Percentiles rank a stretch among this genome's conserved stretches.
These are phyloP conservation scores for Heliconius sara DNA, from an alignment of 2,888 invertebrate species.

Conservation along the genomic window DNA sequence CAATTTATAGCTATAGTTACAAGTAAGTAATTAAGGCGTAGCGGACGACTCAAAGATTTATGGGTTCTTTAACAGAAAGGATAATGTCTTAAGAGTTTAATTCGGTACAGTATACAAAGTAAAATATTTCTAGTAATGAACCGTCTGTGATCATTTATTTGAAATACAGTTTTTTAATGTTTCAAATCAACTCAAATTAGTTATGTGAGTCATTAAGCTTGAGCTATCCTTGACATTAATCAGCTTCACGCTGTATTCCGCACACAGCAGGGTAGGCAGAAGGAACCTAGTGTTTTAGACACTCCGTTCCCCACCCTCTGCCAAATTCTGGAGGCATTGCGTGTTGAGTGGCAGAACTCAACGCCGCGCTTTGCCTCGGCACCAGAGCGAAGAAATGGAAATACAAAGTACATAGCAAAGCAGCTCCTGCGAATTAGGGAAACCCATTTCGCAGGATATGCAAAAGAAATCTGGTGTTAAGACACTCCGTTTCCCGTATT, in stretches of 20 bases:
- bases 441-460: no score
- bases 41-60: slow-evolving; percentile 22
- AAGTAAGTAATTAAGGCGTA: slow-evolving; percentile 24
- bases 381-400: no score
- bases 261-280: no score
- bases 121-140: slow-evolving; percentile 16
- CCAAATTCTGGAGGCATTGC: no score
- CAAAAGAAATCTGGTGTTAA: no score
- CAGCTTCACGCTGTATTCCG: no score
- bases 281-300: no score
- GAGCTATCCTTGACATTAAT: background rate
- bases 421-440: no score
- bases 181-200: background rate
- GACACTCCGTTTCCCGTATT: background rate
- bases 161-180: slow-evolving; percentile 1
- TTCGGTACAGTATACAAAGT: slow-evolving; percentile 23
- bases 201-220: slow-evolving; percentile 4
- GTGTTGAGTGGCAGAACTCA: no score
- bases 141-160: slow-evolving; percentile 19
- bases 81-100: slow-evolving; percentile 23
- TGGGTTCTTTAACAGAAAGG: slow-evolving; percentile 24
- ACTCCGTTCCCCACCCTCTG: no score
- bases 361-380: no score
- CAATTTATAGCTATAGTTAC: background rate
- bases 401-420: no score